A percentile compares a stretch with the other conserved stretches of the same genome.
phyloP scores from a whole-genome alignment of 1,140 invertebrate species.

The Akabosia matsudoensis region DNA sequence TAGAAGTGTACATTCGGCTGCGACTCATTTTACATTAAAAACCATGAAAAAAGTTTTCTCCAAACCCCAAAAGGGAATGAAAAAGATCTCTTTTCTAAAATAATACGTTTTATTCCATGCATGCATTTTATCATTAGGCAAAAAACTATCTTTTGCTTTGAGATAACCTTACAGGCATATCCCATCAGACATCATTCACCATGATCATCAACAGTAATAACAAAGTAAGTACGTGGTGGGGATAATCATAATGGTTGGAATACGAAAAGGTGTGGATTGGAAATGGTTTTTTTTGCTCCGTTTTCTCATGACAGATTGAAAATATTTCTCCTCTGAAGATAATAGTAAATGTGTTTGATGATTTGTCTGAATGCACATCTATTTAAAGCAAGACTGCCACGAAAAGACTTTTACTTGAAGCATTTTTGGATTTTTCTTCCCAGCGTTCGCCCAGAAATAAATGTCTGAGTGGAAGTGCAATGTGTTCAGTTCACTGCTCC shows the following conservation, averaged over 20 bases:
- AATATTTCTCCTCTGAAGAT: conserved; percentile 13
- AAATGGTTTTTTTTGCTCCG: neutral
- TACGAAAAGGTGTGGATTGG: conserved; percentile 18
- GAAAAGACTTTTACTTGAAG: neutral
- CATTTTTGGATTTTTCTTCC: neutral
- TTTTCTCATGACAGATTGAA: neutral
- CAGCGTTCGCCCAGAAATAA: neutral
- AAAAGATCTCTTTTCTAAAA: neutral
- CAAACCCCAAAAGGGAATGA: neutral
- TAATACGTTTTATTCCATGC: neutral
- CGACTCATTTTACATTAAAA: neutral
- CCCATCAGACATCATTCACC: conserved; percentile 15
- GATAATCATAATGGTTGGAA: conserved; percentile 10
- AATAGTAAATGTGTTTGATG: conserved; percentile 12
- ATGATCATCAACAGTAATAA: conserved; percentile 16
- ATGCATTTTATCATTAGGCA: neutral
- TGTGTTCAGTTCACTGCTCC: neutral
- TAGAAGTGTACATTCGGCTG: neutral
- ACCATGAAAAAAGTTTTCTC: neutral
- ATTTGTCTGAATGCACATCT: neutral
- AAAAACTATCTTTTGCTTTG: neutral
- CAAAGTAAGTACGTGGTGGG: neutral
- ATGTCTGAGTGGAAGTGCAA: neutral
- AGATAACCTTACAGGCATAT: neutral
- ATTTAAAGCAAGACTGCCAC: neutral